Evolutionary conservation across 53 echinoderm and acorn worm species (phyloP), one percentile per base, ranked within the genome.

Genomic region (Temnopleurus reevesii): DNA sequence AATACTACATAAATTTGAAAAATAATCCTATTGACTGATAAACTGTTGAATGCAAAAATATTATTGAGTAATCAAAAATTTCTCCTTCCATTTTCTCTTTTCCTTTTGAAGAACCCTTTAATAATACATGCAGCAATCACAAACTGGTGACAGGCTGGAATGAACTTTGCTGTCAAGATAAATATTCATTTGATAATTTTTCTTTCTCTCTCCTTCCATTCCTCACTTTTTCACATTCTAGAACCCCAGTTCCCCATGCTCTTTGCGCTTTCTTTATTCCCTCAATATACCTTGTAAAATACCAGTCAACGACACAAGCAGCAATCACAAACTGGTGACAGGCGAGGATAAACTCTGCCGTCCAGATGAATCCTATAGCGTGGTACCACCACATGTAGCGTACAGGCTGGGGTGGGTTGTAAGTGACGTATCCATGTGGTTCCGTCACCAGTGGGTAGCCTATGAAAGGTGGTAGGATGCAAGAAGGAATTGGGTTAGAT

Each of bases 351-450:
- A 99, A 99, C 55, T 99, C 99, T 8, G 93, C 94, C 4, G 94
- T 96, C 99, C 99, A 99, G 59, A 99, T 92, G 60, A 99, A 96
- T 4, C 99, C 99, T 5, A 99, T 93, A 46, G 93, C 89, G 59
- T 99, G 99, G 76, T 99, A 99, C 99, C 99, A 99, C 99, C 99
- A 99, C 86, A 99, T 94, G 90, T 99, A 94, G 8, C 93, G 89
- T 3, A 96, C 93, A 25, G 92, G 91, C 63, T 96, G 91, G 2
- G 96, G 96, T 0, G 94, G 92, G 55, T 99, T 93, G 84, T 94
- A 99, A 89, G 90, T 94, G 38, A 99, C 94, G 59, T 93, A 92
- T 27, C 95, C 95, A 3, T 94, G 90, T 0, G 79, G 89, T 12
- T 93, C 89, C 0, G 88, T 87, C 66, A 87, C 88, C 0, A 87